Evolutionary conservation across 2,888 invertebrate species (phyloP).

Genomic region (Habrosyne pyritoides): DNA sequence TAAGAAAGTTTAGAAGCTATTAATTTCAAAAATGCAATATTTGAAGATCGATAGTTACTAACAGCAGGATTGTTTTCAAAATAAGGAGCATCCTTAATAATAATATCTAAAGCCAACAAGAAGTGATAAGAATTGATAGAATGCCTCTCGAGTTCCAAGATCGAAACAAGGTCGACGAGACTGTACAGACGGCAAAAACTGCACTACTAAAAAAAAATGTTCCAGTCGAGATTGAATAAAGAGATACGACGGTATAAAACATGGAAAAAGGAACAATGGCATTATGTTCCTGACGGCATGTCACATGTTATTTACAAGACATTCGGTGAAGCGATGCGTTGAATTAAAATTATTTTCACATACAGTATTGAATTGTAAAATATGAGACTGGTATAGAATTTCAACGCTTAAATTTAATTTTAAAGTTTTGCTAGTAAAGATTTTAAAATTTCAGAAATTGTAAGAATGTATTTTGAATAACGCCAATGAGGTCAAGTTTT

Average conservation of each 20-base stretch:
- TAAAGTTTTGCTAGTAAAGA: neutral
- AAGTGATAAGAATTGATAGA: neutral
- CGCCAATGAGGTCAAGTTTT: neutral
- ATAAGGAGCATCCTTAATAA: neutral
- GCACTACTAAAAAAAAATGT: conserved; percentile 22
- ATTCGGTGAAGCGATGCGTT: conserved; percentile 1
- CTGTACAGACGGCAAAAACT: conserved; percentile 30
- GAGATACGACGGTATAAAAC: conserved; percentile 32
- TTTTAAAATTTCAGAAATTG: neutral
- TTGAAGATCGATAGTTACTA: neutral
- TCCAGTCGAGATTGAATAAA: conserved; percentile 22
- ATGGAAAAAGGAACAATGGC: conserved; percentile 8
- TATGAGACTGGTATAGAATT: neutral
- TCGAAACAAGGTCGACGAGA: conserved; percentile 42
- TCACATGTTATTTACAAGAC: conserved; percentile 2
- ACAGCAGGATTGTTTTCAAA: neutral
- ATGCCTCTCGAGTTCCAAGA: conserved; percentile 37
- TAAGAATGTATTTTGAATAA: neutral
- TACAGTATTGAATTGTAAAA: neutral
- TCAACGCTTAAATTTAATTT: neutral
- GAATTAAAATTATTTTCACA: conserved; percentile 1
- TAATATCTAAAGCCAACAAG: no score
- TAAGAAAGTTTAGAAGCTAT: no score
- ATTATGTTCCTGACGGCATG: conserved; percentile 8
- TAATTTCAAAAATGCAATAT: neutral